phyloP scores from a whole-genome alignment of 2,888 invertebrate species.

The Meghimatium bilineatum region DNA sequence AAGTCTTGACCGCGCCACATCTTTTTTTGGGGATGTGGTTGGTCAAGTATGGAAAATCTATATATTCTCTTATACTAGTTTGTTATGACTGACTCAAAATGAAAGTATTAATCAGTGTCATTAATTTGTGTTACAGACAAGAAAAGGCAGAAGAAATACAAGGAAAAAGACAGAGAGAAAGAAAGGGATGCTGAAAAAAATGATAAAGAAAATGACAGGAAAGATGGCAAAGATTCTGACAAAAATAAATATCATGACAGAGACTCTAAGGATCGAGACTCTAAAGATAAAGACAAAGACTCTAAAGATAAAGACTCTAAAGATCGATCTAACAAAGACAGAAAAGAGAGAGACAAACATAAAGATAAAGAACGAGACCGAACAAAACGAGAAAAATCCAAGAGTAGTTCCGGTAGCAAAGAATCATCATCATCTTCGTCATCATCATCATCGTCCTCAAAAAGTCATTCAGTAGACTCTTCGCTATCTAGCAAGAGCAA shows the following conservation, averaged over 20 bases:
- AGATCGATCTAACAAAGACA: constrained; percentile 51
- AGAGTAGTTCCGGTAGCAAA: constrained; percentile 50
- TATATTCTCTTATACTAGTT: too few species aligned
- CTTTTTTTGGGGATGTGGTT: too few species aligned
- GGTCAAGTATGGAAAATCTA: too few species aligned
- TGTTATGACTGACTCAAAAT: too few species aligned
- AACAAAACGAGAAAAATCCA: constrained; percentile 41
- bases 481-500: constrained; percentile 24
- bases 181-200: constrained; percentile 77
- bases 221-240: constrained; percentile 62
- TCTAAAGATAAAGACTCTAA: constrained; percentile 30
- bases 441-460: constrained; percentile 22
- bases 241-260: constrained; percentile 21
- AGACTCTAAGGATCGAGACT: constrained; percentile 14
- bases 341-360: constrained; percentile 56
- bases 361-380: constrained; percentile 34
- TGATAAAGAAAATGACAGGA: constrained; percentile 70
- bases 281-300: too few species aligned
- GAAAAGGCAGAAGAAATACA: constrained; percentile 62
- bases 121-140: constrained; percentile 50
- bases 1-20: too few species aligned
- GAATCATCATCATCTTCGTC: constrained; percentile 44
- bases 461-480: constrained; percentile 29
- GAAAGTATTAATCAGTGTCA: background rate
- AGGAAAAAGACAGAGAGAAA: constrained; percentile 55